Base-by-base conservation (phyloP, 2,797 vertebrate species). In the Halcyon chelicuti region DNA sequence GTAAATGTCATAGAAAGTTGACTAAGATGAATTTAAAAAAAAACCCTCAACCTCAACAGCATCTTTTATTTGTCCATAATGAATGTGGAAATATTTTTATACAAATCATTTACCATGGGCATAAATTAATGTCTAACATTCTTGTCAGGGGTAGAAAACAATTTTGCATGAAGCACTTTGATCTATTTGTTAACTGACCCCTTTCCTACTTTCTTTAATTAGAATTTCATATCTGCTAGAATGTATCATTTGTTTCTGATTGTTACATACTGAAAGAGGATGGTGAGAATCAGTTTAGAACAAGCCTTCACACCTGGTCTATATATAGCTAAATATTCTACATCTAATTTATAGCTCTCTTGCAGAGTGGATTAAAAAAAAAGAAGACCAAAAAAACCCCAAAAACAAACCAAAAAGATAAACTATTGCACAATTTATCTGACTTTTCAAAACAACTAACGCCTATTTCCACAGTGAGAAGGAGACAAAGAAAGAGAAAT, bases 171-270 rank as follows among this genome's bases (percentile, higher is more conserved):
- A 88, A 96, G 40, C 18, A 75, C 49, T 88, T 54, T 65, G 47
- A 77, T 91, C 31, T 74, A 85, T 88, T 90, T 92, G 75, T 79
- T 96, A 88, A 82, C 37, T 85, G 78, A 93, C 81, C 94, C 19
- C 12, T 94, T 95, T 85, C 46, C 66, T 84, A 78, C 80, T 86
- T 76, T 52, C 54, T 91, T 86, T 96, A 97, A 96, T 97, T 96
- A 96, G 54, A 95, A 96, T 90, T 85, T 94, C 77, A 66, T 35
- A 77, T 93, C 65, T 96, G 52, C 74, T 91, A 61, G 78, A 70
- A 86, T 57, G 42, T 86, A 88, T 92, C 58, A 62, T 88, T 95
- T 97, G 47, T 91, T 97, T 95, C 75, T 85, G 49, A 76, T 85
- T 86, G 52, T 71, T 90, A 12, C 3, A 2, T 44, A 71, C 58